Conservation (phyloP, 2,797 vertebrate species). For the Antennarius maculatus region DNA sequence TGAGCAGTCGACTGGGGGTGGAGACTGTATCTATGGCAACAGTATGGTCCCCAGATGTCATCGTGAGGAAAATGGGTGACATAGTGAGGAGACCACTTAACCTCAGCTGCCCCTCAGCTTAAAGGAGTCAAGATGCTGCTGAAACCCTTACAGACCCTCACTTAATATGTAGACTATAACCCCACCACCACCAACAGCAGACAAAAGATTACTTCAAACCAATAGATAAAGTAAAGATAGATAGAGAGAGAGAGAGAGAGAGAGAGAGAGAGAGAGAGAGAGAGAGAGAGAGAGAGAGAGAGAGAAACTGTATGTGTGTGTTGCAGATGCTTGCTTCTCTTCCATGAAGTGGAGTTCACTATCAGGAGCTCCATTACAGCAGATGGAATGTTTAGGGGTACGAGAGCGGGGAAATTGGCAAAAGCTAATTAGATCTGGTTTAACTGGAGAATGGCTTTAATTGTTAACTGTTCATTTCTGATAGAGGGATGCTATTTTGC, state of each 20-base stretch:
- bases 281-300: no score
- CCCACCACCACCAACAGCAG: constrained; percentile 33
- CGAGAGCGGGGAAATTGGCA: constrained; percentile 50
- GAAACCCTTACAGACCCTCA: constrained; percentile 79
- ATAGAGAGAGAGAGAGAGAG: constrained; percentile 19
- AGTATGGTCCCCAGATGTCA: constrained; percentile 84
- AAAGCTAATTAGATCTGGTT: constrained; percentile 67
- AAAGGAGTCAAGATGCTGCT: constrained; percentile 85
- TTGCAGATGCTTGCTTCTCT: constrained; percentile 47
- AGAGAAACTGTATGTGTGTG: not conserved
- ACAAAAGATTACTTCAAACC: constrained; percentile 75
- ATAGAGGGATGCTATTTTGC: constrained; percentile 55
- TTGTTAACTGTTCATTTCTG: constrained; percentile 61
- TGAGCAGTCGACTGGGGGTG: constrained; percentile 74
- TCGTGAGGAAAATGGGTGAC: constrained; percentile 80
- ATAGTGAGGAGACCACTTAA: constrained; percentile 84
- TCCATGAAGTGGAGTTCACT: constrained; percentile 63
- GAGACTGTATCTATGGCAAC: constrained; percentile 81
- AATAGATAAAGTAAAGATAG: constrained; percentile 38
- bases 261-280: constrained; percentile 6
- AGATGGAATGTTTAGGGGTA: constrained; percentile 66
- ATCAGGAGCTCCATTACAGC: constrained; percentile 58
- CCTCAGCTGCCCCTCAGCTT: constrained; percentile 84
- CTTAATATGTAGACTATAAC: constrained; percentile 83
- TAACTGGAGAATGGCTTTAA: constrained; percentile 65